phyloP scores from a whole-genome alignment of 2,888 invertebrate genomes.

The Drosophila neonasuta region DNA sequence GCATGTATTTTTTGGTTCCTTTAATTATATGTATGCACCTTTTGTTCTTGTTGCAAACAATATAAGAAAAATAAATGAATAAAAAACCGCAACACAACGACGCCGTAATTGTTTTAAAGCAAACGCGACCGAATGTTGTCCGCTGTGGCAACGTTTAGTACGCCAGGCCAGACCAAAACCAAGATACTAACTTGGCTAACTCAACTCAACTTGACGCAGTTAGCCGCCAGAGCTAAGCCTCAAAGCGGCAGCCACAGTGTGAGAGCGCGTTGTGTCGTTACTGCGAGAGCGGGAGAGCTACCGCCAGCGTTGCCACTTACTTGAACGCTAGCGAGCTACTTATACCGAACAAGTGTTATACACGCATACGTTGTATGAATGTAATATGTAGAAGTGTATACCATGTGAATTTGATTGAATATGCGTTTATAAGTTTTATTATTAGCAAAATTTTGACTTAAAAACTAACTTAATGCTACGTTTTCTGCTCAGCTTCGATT shows the following conservation, averaged over 20 bases:
- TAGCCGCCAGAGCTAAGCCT: constrained; percentile 60
- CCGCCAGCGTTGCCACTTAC: constrained; percentile 38
- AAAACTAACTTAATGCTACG: constrained; percentile 31
- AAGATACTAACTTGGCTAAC: constrained; percentile 70
- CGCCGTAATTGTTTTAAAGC: constrained; percentile 49
- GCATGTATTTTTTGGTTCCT: constrained; percentile 9
- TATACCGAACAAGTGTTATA: not conserved
- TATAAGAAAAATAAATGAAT: constrained; percentile 40
- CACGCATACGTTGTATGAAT: not conserved
- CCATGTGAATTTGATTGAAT: not conserved
- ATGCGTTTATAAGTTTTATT: constrained; percentile 22
- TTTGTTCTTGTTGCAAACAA: constrained; percentile 23
- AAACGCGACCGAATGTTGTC: constrained; percentile 72
- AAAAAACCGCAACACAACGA: constrained; percentile 38
- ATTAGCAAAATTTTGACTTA: constrained; percentile 23
- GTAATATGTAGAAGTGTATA: not conserved
- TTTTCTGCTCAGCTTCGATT: constrained; percentile 40
- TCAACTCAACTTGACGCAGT: constrained; percentile 46
- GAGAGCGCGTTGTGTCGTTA: constrained; percentile 1
- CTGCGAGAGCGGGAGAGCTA: constrained; percentile 14
- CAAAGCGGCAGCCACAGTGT: constrained; percentile 18
- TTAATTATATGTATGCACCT: constrained; percentile 30
- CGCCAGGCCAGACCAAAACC: constrained; percentile 63
- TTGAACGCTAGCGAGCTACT: not conserved
- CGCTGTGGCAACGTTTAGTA: constrained; percentile 64